Percentiles rank a stretch among this genome's conserved stretches.
These are phyloP conservation scores for Sinocyclocheilus rhinocerous DNA, from an alignment of 2,113 vertebrate species.

Conservation along the genomic window DNA sequence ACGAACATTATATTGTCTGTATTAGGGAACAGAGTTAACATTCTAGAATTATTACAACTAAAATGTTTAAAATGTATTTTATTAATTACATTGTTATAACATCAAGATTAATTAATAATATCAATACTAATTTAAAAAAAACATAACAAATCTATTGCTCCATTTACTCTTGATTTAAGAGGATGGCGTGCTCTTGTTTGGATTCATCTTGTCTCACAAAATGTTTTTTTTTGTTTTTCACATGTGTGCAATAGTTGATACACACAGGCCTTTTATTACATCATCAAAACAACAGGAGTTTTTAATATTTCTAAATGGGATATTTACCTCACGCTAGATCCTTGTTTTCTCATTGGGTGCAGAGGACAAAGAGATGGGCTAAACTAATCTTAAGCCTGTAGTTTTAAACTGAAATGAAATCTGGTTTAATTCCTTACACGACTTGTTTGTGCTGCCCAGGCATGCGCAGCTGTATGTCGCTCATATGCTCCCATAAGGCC, in stretches of 20 bases:
- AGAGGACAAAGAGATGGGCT: conserved; percentile 34
- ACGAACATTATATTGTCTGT: background rate
- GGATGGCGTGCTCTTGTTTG: background rate
- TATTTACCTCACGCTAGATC: background rate
- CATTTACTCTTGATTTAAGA: background rate
- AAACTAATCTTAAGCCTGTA: conserved; percentile 62
- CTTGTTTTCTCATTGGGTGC: conserved; percentile 25
- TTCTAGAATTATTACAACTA: background rate
- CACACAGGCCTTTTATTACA: conserved; percentile 29
- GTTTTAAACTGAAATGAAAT: conserved; percentile 65
- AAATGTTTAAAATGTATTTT: too few relatives aligned
- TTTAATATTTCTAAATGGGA: background rate
- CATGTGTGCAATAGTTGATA: conserved; percentile 25
- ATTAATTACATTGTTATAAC: background rate
- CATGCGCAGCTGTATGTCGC: conserved; percentile 65
- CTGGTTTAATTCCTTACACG: conserved; percentile 58
- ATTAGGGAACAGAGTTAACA: background rate
- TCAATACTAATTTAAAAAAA: background rate
- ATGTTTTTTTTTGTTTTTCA: conserved; percentile 4
- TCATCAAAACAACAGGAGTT: conserved; percentile 28
- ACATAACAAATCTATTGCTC: background rate
- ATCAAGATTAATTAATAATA: background rate
- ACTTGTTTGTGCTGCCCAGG: conserved; percentile 64
- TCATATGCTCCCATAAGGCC: conserved; percentile 49
- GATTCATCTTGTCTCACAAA: background rate